These are phyloP conservation scores for Semnornis frantzii DNA, from an alignment of 2,113 vertebrate genomes.

Conservation along the genomic window DNA sequence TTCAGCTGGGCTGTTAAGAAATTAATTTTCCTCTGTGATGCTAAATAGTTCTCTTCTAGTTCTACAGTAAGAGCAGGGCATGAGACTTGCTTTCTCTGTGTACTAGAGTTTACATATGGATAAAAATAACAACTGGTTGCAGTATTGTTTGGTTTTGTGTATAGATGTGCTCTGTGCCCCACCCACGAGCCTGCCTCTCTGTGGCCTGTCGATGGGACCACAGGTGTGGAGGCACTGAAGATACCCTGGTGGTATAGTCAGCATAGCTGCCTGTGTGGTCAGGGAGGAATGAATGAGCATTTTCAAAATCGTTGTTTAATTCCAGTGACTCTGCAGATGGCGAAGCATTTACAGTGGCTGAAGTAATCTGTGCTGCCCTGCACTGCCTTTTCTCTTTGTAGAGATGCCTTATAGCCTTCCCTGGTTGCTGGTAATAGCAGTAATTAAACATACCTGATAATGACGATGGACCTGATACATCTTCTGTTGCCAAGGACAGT, in stretches of 20 bases:
- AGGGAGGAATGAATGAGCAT: background rate
- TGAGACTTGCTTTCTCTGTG: background rate
- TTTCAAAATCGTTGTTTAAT: conserved; percentile 14
- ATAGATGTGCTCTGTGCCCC: background rate
- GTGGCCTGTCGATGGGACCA: background rate
- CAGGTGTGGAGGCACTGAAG: background rate
- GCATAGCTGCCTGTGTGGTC: background rate
- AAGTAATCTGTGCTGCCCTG: background rate
- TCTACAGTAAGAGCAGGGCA: background rate
- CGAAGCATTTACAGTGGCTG: background rate
- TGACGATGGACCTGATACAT: background rate
- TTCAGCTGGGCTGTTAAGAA: background rate
- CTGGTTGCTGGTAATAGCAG: background rate
- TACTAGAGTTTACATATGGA: background rate
- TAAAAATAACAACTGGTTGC: conserved; percentile 33
- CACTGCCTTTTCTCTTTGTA: background rate
- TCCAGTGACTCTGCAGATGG: conserved; percentile 9
- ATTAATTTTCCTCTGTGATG: background rate
- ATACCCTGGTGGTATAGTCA: background rate
- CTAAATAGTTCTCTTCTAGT: background rate
- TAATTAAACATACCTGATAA: conserved; percentile 64
- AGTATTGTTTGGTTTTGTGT: conserved; percentile 27
- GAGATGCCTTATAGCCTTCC: conserved; percentile 32
- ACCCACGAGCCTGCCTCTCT: background rate
- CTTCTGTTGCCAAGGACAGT: background rate